Evolutionary conservation across 2,888 invertebrate species (phyloP).

Genomic region (Cyaniris semiargus): DNA sequence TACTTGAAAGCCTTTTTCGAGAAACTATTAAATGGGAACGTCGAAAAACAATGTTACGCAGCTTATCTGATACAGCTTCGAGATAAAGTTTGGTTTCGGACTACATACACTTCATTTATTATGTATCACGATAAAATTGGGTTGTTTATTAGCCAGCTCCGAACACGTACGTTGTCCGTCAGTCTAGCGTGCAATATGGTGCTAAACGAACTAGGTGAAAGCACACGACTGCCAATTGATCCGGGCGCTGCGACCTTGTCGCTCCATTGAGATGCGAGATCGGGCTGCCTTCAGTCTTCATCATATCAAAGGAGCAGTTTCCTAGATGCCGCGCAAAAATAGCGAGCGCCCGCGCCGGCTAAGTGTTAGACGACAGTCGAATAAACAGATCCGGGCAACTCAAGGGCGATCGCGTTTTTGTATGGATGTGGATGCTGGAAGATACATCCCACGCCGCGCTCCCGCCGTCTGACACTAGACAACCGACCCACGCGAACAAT

Average conservation of each 20-base stretch:
- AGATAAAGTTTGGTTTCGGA: neutral
- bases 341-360: slow-evolving; percentile 70
- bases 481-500: slow-evolving; percentile 39
- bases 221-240: neutral
- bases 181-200: neutral
- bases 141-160: neutral
- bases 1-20: neutral
- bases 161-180: neutral
- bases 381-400: slow-evolving; percentile 67
- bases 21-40: neutral
- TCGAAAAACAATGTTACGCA: neutral
- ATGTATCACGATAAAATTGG: neutral
- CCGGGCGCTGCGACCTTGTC: slow-evolving; percentile 14
- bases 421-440: slow-evolving; percentile 37
- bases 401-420: slow-evolving; percentile 68
- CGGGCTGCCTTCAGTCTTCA: slow-evolving; percentile 18
- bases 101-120: neutral
- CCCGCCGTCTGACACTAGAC: slow-evolving; percentile 41
- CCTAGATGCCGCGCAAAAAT: slow-evolving; percentile 66
- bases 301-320: slow-evolving; percentile 44
- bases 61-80: neutral
- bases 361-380: slow-evolving; percentile 78
- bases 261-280: neutral
- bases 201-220: slow-evolving; percentile 2
- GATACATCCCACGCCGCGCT: slow-evolving; percentile 49